Conservation (phyloP, 2,797 vertebrate genomes). For the Tapirus indicus region DNA sequence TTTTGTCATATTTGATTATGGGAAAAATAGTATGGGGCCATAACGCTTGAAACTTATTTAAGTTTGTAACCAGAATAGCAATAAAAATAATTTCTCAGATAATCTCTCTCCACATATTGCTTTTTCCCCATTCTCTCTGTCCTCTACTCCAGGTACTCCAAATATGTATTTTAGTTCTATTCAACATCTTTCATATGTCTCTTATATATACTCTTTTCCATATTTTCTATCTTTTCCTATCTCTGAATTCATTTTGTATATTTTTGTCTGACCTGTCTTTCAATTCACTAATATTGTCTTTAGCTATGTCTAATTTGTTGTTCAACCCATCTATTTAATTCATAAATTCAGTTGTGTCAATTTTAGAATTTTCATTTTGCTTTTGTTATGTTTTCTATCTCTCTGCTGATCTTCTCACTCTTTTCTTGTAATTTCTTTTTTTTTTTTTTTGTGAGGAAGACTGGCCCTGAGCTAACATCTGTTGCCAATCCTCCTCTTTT, state of each 20-base stretch:
- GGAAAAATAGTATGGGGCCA: not conserved
- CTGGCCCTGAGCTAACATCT: too few species aligned
- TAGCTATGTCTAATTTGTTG: not conserved
- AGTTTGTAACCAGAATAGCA: not conserved
- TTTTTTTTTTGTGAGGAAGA: too few species aligned
- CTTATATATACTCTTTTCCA: not conserved
- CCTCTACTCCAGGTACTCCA: not conserved
- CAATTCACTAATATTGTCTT: not conserved
- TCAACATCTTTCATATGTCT: not conserved
- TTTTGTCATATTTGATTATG: not conserved
- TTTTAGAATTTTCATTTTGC: slow-evolving; percentile 36
- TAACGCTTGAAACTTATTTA: slow-evolving; percentile 49
- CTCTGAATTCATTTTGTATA: not conserved
- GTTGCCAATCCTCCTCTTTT: too few species aligned
- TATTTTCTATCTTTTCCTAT: not conserved
- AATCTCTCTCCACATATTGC: not conserved
- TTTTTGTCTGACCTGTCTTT: not conserved
- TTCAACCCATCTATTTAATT: not conserved
- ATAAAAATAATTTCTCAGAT: slow-evolving; percentile 30
- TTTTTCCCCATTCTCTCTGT: not conserved
- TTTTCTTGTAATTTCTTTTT: not conserved
- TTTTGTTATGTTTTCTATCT: not conserved
- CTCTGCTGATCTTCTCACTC: not conserved
- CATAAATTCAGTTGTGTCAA: not conserved
- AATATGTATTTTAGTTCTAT: not conserved